Evolutionary conservation across 2,113 vertebrate species (phyloP).

Genomic region (Stercorarius parasiticus): DNA sequence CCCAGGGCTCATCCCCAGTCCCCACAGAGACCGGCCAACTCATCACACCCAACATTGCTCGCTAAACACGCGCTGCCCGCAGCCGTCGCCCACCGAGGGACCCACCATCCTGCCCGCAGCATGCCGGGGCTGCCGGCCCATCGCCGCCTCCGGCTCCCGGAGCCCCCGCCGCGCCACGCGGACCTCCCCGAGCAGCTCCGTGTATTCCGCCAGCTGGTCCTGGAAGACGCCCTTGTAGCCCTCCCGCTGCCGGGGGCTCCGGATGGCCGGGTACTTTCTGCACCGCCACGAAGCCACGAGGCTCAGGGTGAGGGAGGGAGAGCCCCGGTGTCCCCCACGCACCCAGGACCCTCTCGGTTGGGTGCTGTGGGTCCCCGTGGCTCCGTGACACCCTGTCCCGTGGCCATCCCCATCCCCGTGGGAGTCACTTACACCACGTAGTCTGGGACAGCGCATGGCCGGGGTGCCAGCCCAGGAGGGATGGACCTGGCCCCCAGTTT

Average conservation of each 20-base stretch:
- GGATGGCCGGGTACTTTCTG: slow-evolving; percentile 85
- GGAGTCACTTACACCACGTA: slow-evolving; percentile 84
- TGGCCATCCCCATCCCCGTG: neutral
- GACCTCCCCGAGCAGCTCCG: slow-evolving; percentile 79
- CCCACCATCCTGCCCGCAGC: slow-evolving; percentile 57
- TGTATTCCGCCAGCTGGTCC: slow-evolving; percentile 85
- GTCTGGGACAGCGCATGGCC: slow-evolving; percentile 73
- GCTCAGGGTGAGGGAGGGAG: neutral
- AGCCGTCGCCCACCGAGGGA: neutral
- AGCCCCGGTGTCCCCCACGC: neutral
- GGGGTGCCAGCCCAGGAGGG: neutral
- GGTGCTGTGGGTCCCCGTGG: neutral
- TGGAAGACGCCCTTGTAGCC: slow-evolving; percentile 86
- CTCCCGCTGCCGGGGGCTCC: slow-evolving; percentile 71
- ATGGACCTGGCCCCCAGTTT: neutral
- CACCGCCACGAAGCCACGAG: rapidly evolving
- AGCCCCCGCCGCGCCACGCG: slow-evolving; percentile 62
- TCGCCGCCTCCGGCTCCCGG: slow-evolving; percentile 64
- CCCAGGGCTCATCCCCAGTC: neutral
- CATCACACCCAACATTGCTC: neutral
- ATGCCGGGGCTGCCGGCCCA: slow-evolving; percentile 58
- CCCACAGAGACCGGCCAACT: neutral
- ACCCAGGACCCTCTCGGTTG: neutral
- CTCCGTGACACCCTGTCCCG: rapidly evolving
- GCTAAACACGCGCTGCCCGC: rapidly evolving